Evolutionary conservation across 1,140 invertebrate genomes (phyloP).

Genomic region (Trachelipus rathkii): DNA sequence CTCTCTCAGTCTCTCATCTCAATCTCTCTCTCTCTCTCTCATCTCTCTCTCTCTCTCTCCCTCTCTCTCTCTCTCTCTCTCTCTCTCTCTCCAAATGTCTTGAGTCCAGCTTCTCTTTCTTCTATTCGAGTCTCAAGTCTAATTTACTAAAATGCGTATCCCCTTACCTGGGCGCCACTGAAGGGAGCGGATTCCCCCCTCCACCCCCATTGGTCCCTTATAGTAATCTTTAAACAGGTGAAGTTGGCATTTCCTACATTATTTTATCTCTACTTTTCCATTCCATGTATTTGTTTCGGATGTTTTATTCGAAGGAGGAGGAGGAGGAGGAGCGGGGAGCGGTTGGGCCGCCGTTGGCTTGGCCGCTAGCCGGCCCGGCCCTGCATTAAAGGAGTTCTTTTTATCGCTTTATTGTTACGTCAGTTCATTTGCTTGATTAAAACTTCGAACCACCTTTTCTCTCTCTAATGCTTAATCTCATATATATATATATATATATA

Average conservation of each 20-base stretch:
- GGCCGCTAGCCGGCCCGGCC: neutral
- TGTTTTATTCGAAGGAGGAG: neutral
- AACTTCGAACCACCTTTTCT: neutral
- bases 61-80: neutral
- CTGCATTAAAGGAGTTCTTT: neutral
- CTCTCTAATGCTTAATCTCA: neutral
- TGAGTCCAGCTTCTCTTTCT: neutral
- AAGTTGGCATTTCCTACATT: slow-evolving; percentile 3
- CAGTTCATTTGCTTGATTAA: slow-evolving; percentile 10
- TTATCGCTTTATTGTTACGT: neutral
- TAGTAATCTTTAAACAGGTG: slow-evolving; percentile 10
- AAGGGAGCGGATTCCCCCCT: neutral
- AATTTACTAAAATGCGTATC: neutral
- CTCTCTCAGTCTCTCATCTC: too few species aligned
- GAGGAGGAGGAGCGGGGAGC: too few species aligned
- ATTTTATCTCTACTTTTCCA: neutral
- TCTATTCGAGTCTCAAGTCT: neutral
- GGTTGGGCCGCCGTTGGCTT: too few species aligned
- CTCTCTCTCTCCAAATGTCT: neutral
- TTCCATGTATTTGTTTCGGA: neutral
- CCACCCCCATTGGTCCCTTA: neutral
- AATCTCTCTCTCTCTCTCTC: too few species aligned
- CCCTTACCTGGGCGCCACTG: neutral
- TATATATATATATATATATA: neutral
- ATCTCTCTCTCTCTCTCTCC: slow-evolving; percentile 4